Base-by-base conservation (phyloP, 1,140 invertebrate genomes). In the Ephestia elutella region DNA sequence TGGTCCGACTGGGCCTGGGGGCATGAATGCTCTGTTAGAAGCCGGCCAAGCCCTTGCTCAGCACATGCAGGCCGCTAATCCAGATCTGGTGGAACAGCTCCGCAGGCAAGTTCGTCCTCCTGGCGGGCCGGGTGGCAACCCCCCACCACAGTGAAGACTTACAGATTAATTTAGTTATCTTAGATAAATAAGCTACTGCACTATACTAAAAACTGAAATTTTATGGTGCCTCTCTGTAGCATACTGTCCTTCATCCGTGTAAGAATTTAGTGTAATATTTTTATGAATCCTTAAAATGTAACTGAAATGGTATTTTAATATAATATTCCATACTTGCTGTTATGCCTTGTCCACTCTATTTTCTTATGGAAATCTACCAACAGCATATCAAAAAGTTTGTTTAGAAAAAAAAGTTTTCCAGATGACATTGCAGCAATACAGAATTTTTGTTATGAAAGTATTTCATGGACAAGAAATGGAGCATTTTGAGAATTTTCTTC, bases 61-160 rank as follows among this genome's bases (percentile, higher is more conserved):
- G 65, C 87, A 89, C 56, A 89, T 89, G 86, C 87, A 89, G 63
- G 76, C 80, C 0, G 81, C 81, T 10, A 89, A 89, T 59, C 87
- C 88, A 0, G 85, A 90, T 15, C 65, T 90, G 5, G 86, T 90
- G 53, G 87, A 90, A 35, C 81, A 87, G 57, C 69, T 89, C 38
- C 59, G 87, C 5, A 68, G 80, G 9, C 88, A 89, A 61, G 80
- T 89, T 63, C 71, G 80, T n/a, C 81, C 78, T 3, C 82, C 75
- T 5, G 68, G 66, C 3, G 64, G 61, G 0, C 75, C 55, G 13
- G 63, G 59, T 15, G 62, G 60, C 8, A 70, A 62, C 8, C 61
- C 68, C 0, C 66, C 70, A 15, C 25, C 60, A 2, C 74, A 70
- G 59, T 75, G 61, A 68, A 63, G 9, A 19, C 48, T 20, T 50